Conservation (phyloP, 2,888 invertebrate genomes). For the Drosophila putrida region DNA sequence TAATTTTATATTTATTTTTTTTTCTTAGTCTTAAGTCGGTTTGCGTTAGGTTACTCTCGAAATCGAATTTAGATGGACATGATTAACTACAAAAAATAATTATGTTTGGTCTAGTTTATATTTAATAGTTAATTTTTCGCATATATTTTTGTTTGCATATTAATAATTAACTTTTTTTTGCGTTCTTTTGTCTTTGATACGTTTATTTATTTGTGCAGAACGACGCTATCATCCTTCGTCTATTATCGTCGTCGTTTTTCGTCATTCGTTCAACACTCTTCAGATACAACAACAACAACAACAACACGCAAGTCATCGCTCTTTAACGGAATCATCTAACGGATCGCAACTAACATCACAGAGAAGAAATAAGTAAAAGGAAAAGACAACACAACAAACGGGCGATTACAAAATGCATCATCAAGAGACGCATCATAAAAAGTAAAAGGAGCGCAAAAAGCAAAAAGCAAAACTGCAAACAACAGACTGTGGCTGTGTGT, state of each 20-base stretch:
- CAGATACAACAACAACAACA: slow-evolving; percentile 13
- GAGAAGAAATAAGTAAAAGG: slow-evolving; percentile 6
- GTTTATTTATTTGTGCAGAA: slow-evolving; percentile 32
- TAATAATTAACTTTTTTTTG: slow-evolving; percentile 3
- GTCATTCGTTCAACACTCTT: slow-evolving; percentile 45
- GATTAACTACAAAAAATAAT: not conserved
- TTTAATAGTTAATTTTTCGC: not conserved
- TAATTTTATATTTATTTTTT: slow-evolving; percentile 4
- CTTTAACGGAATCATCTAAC: slow-evolving; percentile 43
- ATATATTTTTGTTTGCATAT: not conserved
- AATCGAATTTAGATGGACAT: not conserved
- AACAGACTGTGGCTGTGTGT: not conserved
- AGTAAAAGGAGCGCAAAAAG: slow-evolving; percentile 30
- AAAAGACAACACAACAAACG: slow-evolving; percentile 1
- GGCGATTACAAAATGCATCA: slow-evolving; percentile 46
- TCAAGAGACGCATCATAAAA: slow-evolving; percentile 19
- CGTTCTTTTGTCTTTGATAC: not conserved
- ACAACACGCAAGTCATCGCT: slow-evolving; percentile 24
- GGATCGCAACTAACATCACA: slow-evolving; percentile 38
- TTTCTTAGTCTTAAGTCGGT: slow-evolving; percentile 8
- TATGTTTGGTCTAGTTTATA: slow-evolving; percentile 1
- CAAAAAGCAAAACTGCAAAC: slow-evolving; percentile 19
- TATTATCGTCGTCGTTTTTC: slow-evolving; percentile 56
- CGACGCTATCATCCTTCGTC: slow-evolving; percentile 69
- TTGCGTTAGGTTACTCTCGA: slow-evolving; percentile 7